A percentile compares a stretch with the other conserved stretches of the same genome.
Evolutionary conservation across 2,113 vertebrate species (phyloP).

Genomic region (Tetraodon nigroviridis): DNA sequence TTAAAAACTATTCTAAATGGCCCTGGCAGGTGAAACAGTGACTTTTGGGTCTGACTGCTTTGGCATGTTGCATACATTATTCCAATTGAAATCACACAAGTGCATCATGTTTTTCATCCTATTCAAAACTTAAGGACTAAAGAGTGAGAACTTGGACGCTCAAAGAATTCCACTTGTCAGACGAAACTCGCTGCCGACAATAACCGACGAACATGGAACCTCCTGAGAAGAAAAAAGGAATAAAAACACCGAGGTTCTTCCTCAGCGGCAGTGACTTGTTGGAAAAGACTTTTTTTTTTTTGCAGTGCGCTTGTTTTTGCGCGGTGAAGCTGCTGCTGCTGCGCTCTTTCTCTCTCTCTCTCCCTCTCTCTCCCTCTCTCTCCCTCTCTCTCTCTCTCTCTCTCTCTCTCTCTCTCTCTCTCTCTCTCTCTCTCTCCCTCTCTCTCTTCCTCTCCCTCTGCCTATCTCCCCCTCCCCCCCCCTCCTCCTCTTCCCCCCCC

Average conservation of each 20-base stretch:
- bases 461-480: slow-evolving; percentile 7
- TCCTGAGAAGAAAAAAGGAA: no score
- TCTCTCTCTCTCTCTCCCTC: background rate
- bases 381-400: background rate
- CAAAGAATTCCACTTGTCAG: no score
- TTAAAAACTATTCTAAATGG: no score
- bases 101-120: no score
- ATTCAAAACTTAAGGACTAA: no score
- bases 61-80: no score
- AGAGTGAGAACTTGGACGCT: no score
- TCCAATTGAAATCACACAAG: no score
- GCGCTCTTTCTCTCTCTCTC: background rate
- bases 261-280: slow-evolving; percentile 27
- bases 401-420: background rate
- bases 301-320: background rate
- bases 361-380: background rate
- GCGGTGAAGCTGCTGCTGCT: background rate
- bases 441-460: background rate
- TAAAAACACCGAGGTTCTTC: background rate
- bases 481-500: slow-evolving; percentile 18
- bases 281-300: slow-evolving; percentile 10
- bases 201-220: slow-evolving; percentile 14
- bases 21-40: no score
- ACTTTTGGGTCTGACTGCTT: no score
- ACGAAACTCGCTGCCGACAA: no score